Conservation (phyloP, 2,113 vertebrate species). For the Pipa parva region DNA sequence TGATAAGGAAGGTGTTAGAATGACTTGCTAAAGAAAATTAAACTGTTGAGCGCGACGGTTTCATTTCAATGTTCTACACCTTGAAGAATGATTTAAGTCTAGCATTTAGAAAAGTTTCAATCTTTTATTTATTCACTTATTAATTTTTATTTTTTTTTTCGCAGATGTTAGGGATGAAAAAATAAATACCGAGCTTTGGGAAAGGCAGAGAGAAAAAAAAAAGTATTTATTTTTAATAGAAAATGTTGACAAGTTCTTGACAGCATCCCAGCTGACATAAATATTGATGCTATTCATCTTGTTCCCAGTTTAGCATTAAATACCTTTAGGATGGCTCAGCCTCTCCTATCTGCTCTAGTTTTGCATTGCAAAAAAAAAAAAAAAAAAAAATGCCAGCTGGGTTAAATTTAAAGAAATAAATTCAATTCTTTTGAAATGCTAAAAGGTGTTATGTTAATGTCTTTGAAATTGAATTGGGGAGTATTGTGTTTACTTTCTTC, state of each 20-base stretch:
- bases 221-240: slow-evolving; percentile 57
- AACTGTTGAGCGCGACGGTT: slow-evolving; percentile 66
- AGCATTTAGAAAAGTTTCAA: background rate
- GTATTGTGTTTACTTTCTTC: slow-evolving; percentile 42
- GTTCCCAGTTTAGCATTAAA: slow-evolving; percentile 46
- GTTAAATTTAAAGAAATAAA: slow-evolving; percentile 61
- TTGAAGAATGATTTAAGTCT: slow-evolving; percentile 53
- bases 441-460: slow-evolving; percentile 56
- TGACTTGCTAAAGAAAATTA: slow-evolving; percentile 72
- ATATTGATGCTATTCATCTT: slow-evolving; percentile 59
- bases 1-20: slow-evolving; percentile 72
- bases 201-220: background rate
- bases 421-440: slow-evolving; percentile 53
- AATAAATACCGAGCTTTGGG: background rate
- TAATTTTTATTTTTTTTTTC: too few relatives aligned
- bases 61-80: slow-evolving; percentile 64
- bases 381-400: slow-evolving; percentile 53
- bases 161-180: background rate
- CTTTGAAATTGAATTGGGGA: slow-evolving; percentile 50
- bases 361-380: slow-evolving; percentile 48
- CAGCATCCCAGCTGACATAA: slow-evolving; percentile 56
- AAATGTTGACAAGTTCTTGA: slow-evolving; percentile 46
- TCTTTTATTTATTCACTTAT: too few relatives aligned
- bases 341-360: slow-evolving; percentile 57
- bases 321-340: slow-evolving; percentile 50